Percentiles rank a stretch among this genome's conserved stretches.
These are phyloP conservation scores for Drosophila longiperda DNA, from an alignment of 2,888 invertebrate genomes.

Conservation along the genomic window DNA sequence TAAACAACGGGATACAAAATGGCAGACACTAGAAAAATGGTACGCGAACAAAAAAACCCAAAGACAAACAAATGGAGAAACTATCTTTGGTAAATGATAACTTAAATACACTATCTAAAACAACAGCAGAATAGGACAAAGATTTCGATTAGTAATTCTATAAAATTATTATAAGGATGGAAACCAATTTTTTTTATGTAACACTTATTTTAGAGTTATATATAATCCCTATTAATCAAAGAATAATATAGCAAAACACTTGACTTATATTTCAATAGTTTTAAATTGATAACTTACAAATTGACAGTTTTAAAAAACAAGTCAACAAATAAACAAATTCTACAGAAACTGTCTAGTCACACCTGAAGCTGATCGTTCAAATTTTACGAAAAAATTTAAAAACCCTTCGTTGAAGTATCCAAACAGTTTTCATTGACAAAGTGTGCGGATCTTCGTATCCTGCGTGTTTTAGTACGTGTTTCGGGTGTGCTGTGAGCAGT, in stretches of 20 bases:
- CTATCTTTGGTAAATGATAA: background rate
- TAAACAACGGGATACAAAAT: constrained; percentile 52
- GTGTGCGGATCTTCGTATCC: background rate
- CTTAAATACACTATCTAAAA: constrained; percentile 27
- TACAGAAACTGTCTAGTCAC: too few relatives aligned
- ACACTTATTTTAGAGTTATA: background rate
- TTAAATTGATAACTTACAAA: too few relatives aligned
- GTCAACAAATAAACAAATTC: background rate
- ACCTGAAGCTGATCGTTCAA: background rate
- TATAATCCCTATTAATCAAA: background rate
- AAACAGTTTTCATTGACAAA: background rate
- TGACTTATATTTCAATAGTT: background rate
- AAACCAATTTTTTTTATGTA: background rate
- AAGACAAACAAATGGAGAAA: constrained; percentile 52
- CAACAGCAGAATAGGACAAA: background rate
- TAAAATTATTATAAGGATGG: background rate
- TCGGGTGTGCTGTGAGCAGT: constrained; percentile 2
- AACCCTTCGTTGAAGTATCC: background rate
- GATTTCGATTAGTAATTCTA: background rate
- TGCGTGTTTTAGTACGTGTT: constrained; percentile 7
- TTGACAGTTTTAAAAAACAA: background rate
- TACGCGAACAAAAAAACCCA: constrained; percentile 41
- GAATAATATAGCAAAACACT: background rate
- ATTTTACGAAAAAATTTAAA: background rate
- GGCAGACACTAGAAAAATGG: constrained; percentile 43